Conservation (phyloP, 2,888 invertebrate species). For the Adela reaumurella region DNA sequence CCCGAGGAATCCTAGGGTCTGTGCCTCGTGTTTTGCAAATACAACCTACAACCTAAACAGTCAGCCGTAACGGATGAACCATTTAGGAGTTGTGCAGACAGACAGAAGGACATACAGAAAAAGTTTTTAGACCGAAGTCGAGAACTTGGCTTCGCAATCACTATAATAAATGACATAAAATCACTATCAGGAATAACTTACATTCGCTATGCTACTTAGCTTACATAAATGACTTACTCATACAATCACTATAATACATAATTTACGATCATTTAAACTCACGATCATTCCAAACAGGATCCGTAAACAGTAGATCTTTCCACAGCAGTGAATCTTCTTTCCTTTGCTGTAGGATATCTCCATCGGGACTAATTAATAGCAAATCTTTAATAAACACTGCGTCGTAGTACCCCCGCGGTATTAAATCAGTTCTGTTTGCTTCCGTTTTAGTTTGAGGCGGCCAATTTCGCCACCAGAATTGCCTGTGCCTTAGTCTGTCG, state of each 20-base stretch:
- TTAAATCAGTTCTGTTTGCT: slow-evolving; percentile 7
- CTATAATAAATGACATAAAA: too few relatives aligned
- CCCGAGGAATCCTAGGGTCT: too few relatives aligned
- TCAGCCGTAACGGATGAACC: too few relatives aligned
- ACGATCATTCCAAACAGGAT: slow-evolving; percentile 38
- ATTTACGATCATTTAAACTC: slow-evolving; percentile 6
- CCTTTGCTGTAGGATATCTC: slow-evolving; percentile 28
- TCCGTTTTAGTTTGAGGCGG: slow-evolving; percentile 18
- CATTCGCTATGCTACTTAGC: not conserved
- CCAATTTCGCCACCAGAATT: slow-evolving; percentile 32
- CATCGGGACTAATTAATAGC: slow-evolving; percentile 37
- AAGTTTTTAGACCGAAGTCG: too few relatives aligned
- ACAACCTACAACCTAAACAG: too few relatives aligned
- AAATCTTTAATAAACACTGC: slow-evolving; percentile 30
- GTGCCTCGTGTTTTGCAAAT: too few relatives aligned
- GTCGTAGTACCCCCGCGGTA: slow-evolving; percentile 18
- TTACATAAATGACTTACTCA: slow-evolving; percentile 3
- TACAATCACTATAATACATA: not conserved
- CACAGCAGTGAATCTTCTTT: slow-evolving; percentile 36
- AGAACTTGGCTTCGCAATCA: too few relatives aligned
- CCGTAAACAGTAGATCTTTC: slow-evolving; percentile 40
- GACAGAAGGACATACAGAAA: too few relatives aligned
- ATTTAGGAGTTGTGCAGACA: too few relatives aligned
- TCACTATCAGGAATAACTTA: too few relatives aligned
- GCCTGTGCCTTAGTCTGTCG: slow-evolving; percentile 34